Base-by-base conservation (phyloP, 2,888 invertebrate genomes). In the Caenorhabditis sp. region DNA sequence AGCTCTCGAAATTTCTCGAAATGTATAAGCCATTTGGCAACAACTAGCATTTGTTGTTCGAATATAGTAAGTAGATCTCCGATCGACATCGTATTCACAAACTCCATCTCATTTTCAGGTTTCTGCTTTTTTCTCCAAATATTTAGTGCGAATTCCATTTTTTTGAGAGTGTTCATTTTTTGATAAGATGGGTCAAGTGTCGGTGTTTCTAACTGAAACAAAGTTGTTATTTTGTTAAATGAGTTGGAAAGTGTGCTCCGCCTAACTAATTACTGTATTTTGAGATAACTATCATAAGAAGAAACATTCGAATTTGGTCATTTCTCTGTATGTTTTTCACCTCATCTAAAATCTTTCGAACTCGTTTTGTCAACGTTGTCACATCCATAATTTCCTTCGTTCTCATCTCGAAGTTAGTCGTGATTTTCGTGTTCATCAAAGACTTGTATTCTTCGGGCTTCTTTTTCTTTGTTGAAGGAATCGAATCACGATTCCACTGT, bases 401-500 rank as follows among this genome's bases (percentile, higher is more conserved):
- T 24, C 60, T 69, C 10, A 59, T 37, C 26, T 66, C 66, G n/a
- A 58, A 21, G 1, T 23, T 70, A 8, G 66, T 60, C 1, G 69
- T 19, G 8, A 53, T 23, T 53, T 8, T 21, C 21, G 8, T 17
- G 12, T 43, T 17, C 6, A 43, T 5, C 17, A 43, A 17, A 10
- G 43, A 53, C 12, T 8, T n/a, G 21, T 21, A 17, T 43, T 51
- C 51, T 12, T 51, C 51, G n/a, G 10, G 51, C 21, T 51, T 51
- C n/a, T 23, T 58, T 5, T 43, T 43, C 14, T 26, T 36, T 10
- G 36, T 21, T 12, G 57, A 36, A 19, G 54, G 62, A 3, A 76
- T 63, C 2, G 69, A 66, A 43, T 77, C 77, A n/a, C 77, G 65
- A 49, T 77, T 77, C 61, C 62, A 77, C 62, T 77, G 77, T 1